Percentiles rank a stretch among this genome's conserved stretches.
These are phyloP conservation scores for Notolabrus celidotus DNA, from an alignment of 2,797 vertebrate genomes.

Conservation along the genomic window DNA sequence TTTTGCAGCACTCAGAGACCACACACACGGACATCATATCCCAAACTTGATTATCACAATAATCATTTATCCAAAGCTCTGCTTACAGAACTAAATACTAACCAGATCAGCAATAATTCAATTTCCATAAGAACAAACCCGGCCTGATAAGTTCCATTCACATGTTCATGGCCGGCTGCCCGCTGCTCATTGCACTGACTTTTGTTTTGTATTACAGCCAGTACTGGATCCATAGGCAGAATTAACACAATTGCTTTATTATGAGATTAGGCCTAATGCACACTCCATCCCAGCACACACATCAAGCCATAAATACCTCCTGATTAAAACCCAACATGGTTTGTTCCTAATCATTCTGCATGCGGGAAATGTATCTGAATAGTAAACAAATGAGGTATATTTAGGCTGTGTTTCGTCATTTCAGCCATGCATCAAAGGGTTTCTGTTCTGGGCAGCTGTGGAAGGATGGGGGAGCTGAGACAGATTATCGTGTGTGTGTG, in stretches of 20 bases:
- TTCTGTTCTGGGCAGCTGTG: conserved; percentile 38
- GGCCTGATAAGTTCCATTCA: conserved; percentile 57
- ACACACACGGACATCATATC: conserved; percentile 35
- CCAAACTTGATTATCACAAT: conserved; percentile 47
- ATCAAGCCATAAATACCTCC: conserved; percentile 56
- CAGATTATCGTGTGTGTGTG: conserved; percentile 25
- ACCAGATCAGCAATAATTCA: conserved; percentile 66
- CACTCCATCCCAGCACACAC: conserved; percentile 38
- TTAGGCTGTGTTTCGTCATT: conserved; percentile 59
- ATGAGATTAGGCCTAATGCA: conserved; percentile 68
- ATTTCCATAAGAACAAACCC: conserved; percentile 62
- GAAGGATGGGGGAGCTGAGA: conserved; percentile 27
- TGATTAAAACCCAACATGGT: conserved; percentile 55
- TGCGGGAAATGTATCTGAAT: conserved; percentile 45
- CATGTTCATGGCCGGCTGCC: conserved; percentile 55
- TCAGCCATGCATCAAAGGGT: conserved; percentile 25
- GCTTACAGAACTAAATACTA: conserved; percentile 43
- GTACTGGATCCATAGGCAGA: conserved; percentile 38
- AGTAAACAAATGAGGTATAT: conserved; percentile 57
- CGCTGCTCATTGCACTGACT: conserved; percentile 49
- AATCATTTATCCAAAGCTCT: conserved; percentile 50
- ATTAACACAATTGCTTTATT: conserved; percentile 64
- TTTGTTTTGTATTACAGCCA: conserved; percentile 58
- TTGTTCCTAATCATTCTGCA: conserved; percentile 63
- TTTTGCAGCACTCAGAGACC: conserved; percentile 34